Evolutionary conservation across 2,888 invertebrate species (phyloP), one percentile per base, ranked within the genome.

Genomic region (Pseudococcus viburni): DNA sequence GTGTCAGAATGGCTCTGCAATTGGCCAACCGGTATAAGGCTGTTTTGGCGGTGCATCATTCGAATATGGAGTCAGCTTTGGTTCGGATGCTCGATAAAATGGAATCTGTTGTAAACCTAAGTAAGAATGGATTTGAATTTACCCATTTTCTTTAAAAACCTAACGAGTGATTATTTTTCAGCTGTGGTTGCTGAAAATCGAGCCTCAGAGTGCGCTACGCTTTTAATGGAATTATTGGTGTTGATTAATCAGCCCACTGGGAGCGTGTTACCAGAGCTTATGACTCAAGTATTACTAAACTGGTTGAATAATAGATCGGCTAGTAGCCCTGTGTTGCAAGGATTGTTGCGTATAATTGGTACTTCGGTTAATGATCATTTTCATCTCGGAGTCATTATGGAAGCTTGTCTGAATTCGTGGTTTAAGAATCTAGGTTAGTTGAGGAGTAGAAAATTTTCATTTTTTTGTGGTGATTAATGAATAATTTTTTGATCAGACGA

Each of bases 1-100:
- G 93, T 85, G 93, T 94, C 0, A 94, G 94, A 91, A 91, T 95
- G 88, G 91, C 95, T 59, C 92, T 93, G 5, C 89, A 89, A 8
- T 19, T 89, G 3, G 86, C 89, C 19, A 89, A 89, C 83, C 91
- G 93, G 80, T 92, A 94, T 90, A 94, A 94, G 90, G 91, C 92
- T 55, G 90, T 93, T 64, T 90, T 93, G 5, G 91, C 92, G 4
- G 92, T 92, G 12, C 93, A 93, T 90, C 92, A 92, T 85, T 92
- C 92, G 89, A 92, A 93, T 88, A 92, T 94, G 86, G 92, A 91
- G 46, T 91, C 90, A 89, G 91, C 93, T 26, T 91, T 94, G 89
- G 91, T 92, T 9, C 91, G 91, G 86, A 92, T 94, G 91, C 91
- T 94, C 80, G 92, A 92, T 89, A 93, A 93, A 90, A 92, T 93